Conservation (phyloP, 2,888 invertebrate species). For the Pandemis heparana region DNA sequence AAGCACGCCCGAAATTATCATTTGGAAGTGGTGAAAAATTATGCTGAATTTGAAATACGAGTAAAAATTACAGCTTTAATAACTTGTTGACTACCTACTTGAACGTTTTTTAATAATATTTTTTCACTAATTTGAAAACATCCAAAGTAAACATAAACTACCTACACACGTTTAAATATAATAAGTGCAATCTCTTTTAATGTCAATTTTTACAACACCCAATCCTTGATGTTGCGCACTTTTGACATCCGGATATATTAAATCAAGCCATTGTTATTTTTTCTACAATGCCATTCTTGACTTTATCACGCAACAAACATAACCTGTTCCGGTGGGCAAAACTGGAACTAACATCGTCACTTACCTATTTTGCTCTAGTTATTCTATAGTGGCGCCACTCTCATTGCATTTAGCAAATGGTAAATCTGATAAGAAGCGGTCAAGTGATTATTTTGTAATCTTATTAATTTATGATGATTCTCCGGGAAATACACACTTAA, state of each 20-base stretch:
- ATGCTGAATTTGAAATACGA: too few species aligned
- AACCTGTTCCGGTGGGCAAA: slow-evolving; percentile 14
- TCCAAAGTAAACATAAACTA: too few species aligned
- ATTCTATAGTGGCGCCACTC: slow-evolving; percentile 7
- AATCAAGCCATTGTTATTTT: slow-evolving; percentile 18
- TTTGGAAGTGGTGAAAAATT: too few species aligned
- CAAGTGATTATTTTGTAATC: neutral
- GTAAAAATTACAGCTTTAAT: too few species aligned
- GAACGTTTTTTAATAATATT: too few species aligned
- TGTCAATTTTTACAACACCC: neutral
- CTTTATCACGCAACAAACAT: slow-evolving; percentile 17
- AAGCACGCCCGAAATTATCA: too few species aligned
- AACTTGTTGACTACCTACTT: too few species aligned
- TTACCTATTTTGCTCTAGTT: neutral
- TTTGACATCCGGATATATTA: slow-evolving; percentile 23
- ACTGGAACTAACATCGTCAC: neutral
- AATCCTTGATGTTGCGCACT: slow-evolving; percentile 5
- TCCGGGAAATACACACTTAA: neutral
- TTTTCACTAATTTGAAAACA: too few species aligned
- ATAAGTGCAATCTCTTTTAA: too few species aligned
- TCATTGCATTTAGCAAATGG: neutral
- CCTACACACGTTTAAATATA: too few species aligned
- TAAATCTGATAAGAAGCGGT: neutral
- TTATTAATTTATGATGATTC: neutral
- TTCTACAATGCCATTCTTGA: neutral